Base-by-base conservation (phyloP, 2,797 vertebrate species). In the Hephaestus fuliginosus region DNA sequence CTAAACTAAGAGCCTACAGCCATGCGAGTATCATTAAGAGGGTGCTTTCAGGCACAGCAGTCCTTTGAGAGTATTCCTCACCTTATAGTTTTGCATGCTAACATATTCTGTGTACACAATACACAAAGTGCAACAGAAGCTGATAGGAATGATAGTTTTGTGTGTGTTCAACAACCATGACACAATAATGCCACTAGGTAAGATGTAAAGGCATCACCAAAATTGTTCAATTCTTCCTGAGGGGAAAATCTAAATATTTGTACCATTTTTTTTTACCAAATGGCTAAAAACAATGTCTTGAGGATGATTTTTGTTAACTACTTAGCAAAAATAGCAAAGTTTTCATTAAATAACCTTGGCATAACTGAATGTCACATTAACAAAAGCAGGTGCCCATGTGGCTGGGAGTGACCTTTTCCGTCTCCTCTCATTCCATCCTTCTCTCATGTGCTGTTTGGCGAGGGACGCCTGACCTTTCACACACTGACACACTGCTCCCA, bases 401-500 rank as follows among this genome's bases (percentile, higher is more conserved):
- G 22, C 44, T 25, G 20, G 36, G 12, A 30, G 3, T 84, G 81
- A 90, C 85, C 83, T 87, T 86, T 69, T 46, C n/a, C 30, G 58
- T 68, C 39, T 46, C 22, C 30, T 44, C 36, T 64, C 18, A 28
- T 63, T 65, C 65, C 11, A 36, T 74, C 66, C 36, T 22, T 65
- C 65, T 28, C 20, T 14, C 67, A 11, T 64, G 62, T 67, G 43
- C 15, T 63, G 1, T 25, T 14, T 62, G 56, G 52, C 66, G 67
- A 41, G 56, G 52, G 70, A 71, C 43, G 43, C 52, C 53, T 88
- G 87, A 93, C 91, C 89, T 92, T 91, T 93, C 71, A 82, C 89
- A 86, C 77, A 94, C 83, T 93, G 82, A 87, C 88, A 89, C 79
- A 88, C 72, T 90, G 74, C 39, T 78, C 78, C 74, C 64, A 72